Evolutionary conservation across 2,888 invertebrate species (phyloP), one percentile per base, ranked within the genome.

Genomic region (Orchesella flavescens): DNA sequence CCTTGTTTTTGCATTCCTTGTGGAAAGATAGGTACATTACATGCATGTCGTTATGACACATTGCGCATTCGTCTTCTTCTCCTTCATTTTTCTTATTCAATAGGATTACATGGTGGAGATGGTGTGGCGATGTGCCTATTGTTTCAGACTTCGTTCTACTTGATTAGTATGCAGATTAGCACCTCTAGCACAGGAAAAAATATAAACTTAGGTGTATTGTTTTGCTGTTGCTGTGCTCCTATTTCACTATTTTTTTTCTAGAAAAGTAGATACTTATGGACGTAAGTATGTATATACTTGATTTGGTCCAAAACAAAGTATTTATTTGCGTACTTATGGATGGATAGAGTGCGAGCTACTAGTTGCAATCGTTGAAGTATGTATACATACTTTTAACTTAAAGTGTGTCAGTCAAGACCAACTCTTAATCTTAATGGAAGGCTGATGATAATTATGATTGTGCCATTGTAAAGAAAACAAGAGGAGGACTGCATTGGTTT

Each of bases 91-190:
- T 59, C 17, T 23, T 44, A 72, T 72, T 72, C 34, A 61, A 74
- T 74, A 61, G 5, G 61, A 63, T 53, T 63, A 49, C 63, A 46
- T n/a, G 2, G 34, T 34, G 34, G 2, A 4, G 34, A 4, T 34
- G n/a, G n/a, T 57, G 55, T 59, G 17, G 53, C 24, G 7, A n/a
- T 49, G 7, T 49, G 49, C 34, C 21, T 53, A 34, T 75, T 72
- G 72, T 72, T 43, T 72, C 13, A 68, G 7, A 17, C 15, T 34
- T 15, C 49, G 65, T n/a, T 79, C 72, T 72, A 55, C 72, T 79
- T 79, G 63, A 72, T 71, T 79, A 65, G 79, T 68, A 66, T 76
- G 78, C 71, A 44, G 68, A 68, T 77, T 77, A 57, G 12, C 12
- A 57, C 12, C 57, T 46, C 13, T 9, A 57, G 12, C 5, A 57